Evolutionary conservation across 2,113 vertebrate genomes (phyloP).

Genomic region (Rhea americana): DNA sequence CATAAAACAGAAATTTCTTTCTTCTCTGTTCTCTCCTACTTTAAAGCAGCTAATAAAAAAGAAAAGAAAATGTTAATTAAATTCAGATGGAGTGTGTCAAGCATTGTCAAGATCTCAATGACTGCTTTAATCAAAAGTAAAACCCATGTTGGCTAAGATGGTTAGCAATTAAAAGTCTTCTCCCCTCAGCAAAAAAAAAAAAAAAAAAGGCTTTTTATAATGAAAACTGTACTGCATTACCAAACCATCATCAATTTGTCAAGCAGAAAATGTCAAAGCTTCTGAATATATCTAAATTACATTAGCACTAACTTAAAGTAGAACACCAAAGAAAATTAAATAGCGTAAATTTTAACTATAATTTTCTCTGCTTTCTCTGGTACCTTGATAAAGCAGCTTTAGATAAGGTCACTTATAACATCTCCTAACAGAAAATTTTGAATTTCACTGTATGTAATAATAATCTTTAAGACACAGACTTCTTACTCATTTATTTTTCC

Average conservation of each 20-base stretch:
- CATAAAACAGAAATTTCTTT: neutral
- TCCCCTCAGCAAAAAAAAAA: neutral
- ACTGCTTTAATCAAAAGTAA: constrained; percentile 58
- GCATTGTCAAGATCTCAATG: constrained; percentile 26
- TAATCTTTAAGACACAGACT: neutral
- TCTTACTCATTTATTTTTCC: neutral
- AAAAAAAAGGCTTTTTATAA: neutral
- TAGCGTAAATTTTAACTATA: neutral
- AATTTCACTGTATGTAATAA: neutral
- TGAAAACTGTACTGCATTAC: neutral
- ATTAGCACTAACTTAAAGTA: neutral
- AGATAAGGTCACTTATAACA: neutral
- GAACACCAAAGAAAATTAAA: neutral
- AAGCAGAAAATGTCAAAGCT: constrained; percentile 42
- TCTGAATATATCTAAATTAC: neutral
- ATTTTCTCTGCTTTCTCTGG: neutral
- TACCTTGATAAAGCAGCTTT: neutral
- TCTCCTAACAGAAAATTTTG: neutral
- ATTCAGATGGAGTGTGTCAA: constrained; percentile 40
- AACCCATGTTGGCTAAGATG: neutral
- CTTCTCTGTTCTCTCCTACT: neutral
- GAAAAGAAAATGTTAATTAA: constrained; percentile 43
- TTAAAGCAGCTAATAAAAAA: neutral
- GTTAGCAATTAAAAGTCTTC: constrained; percentile 37
- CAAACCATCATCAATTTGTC: constrained; percentile 15